Evolutionary conservation across 2,113 vertebrate genomes (phyloP).

Genomic region (Phylloscopus trochilus): DNA sequence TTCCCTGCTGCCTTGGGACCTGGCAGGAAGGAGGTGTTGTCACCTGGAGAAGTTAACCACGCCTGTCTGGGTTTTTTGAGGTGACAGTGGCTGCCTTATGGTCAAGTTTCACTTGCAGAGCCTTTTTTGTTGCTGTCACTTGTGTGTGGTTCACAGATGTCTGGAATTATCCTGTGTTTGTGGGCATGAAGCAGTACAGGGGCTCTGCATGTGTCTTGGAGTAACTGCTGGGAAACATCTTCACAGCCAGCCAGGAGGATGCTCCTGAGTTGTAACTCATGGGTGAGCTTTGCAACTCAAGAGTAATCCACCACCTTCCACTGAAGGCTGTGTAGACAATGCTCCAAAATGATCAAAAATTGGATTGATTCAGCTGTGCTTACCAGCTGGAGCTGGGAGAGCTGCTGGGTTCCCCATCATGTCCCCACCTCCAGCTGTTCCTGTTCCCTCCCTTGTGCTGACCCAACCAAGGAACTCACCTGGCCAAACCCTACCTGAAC

Average conservation of each 20-base stretch:
- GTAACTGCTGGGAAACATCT: not conserved
- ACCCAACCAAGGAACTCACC: not conserved
- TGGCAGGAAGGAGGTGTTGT: not conserved
- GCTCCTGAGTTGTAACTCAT: not conserved
- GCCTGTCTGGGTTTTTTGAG: not conserved
- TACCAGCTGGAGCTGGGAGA: not conserved
- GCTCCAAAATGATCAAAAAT: not conserved
- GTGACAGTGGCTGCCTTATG: not conserved
- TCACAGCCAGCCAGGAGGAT: not conserved
- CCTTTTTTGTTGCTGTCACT: not conserved
- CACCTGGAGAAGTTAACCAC: not conserved
- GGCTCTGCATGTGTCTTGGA: not conserved
- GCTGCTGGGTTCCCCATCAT: not conserved
- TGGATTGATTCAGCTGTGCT: not conserved
- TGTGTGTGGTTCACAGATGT: not conserved
- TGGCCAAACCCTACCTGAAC: not conserved
- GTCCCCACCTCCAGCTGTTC: not conserved
- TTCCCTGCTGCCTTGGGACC: not conserved
- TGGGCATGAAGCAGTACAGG: accelerated
- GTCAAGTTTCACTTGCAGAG: not conserved
- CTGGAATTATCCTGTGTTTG: not conserved
- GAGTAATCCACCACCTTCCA: not conserved
- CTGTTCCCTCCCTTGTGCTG: not conserved
- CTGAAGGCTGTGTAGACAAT: no score
- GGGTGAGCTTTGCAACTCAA: not conserved